Conservation (phyloP, 2,797 vertebrate genomes). For the Gymnothorax javanicus region DNA sequence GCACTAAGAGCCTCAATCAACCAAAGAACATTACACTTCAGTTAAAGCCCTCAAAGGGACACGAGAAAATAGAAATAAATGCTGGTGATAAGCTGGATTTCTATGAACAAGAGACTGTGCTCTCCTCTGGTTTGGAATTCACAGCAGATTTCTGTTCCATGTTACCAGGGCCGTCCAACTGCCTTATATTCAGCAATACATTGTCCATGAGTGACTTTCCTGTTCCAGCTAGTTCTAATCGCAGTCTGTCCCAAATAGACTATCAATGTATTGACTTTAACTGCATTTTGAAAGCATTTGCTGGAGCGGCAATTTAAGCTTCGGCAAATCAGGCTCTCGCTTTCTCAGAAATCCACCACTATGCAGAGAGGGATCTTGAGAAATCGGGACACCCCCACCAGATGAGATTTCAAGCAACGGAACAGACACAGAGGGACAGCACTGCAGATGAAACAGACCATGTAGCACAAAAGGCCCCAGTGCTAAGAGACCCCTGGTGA, state of each 20-base stretch:
- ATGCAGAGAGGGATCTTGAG: neutral
- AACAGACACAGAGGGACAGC: neutral
- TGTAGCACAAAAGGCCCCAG: neutral
- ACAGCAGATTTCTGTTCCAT: neutral
- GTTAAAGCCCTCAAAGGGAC: constrained; percentile 27
- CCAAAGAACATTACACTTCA: constrained; percentile 26
- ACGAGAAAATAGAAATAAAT: constrained; percentile 12
- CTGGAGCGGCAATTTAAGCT: neutral
- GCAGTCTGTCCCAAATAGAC: neutral
- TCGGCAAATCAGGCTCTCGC: neutral
- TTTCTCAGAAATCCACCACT: neutral
- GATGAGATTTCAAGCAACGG: neutral
- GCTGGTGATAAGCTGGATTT: constrained; percentile 23
- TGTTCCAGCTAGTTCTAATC: neutral
- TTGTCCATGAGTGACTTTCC: neutral
- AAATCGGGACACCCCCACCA: neutral
- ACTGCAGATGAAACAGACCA: neutral
- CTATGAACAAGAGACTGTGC: neutral
- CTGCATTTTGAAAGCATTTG: neutral
- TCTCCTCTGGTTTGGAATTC: neutral
- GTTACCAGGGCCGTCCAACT: neutral
- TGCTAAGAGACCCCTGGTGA: neutral
- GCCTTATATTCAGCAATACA: neutral
- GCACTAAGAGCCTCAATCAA: constrained; percentile 32
- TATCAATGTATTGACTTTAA: neutral